Conservation (phyloP, 2,113 vertebrate species). For the Scophthalmus maximus region DNA sequence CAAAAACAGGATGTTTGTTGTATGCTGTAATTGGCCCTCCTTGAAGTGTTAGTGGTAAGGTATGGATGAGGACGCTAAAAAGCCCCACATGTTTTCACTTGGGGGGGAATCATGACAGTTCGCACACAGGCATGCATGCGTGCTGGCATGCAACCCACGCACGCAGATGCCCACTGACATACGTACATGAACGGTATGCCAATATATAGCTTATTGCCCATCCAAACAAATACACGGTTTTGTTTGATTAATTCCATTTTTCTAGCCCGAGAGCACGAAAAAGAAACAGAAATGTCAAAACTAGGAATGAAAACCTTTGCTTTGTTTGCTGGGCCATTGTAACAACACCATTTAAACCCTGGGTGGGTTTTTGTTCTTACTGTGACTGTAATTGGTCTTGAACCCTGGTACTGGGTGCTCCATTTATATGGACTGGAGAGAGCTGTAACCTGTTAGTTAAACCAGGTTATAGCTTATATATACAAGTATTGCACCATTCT, state of each 20-base stretch:
- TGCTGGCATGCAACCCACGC: constrained; percentile 19
- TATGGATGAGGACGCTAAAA: constrained; percentile 68
- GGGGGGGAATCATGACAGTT: constrained; percentile 55
- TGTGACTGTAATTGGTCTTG: background rate
- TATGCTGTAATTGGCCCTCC: constrained; percentile 83
- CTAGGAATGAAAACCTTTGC: constrained; percentile 9
- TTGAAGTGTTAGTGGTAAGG: constrained; percentile 80
- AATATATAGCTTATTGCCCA: background rate
- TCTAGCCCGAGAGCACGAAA: constrained; percentile 13
- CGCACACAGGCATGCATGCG: constrained; percentile 41
- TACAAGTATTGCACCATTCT: background rate
- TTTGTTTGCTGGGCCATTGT: constrained; percentile 21
- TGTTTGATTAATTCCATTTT: constrained; percentile 41
- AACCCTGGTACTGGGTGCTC: background rate
- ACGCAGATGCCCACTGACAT: constrained; percentile 32
- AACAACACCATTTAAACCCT: constrained; percentile 47
- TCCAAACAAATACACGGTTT: background rate
- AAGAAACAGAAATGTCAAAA: constrained; percentile 10
- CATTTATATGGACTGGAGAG: background rate
- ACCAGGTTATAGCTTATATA: background rate
- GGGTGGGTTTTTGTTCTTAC: constrained; percentile 48
- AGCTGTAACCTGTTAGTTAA: background rate
- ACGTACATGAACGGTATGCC: constrained; percentile 25
- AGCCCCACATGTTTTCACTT: constrained; percentile 80
- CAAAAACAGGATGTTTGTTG: constrained; percentile 85